Evolutionary conservation across 2,113 vertebrate genomes (phyloP), one percentile per base, ranked within the genome.

Genomic region (Eptesicus fuscus): DNA sequence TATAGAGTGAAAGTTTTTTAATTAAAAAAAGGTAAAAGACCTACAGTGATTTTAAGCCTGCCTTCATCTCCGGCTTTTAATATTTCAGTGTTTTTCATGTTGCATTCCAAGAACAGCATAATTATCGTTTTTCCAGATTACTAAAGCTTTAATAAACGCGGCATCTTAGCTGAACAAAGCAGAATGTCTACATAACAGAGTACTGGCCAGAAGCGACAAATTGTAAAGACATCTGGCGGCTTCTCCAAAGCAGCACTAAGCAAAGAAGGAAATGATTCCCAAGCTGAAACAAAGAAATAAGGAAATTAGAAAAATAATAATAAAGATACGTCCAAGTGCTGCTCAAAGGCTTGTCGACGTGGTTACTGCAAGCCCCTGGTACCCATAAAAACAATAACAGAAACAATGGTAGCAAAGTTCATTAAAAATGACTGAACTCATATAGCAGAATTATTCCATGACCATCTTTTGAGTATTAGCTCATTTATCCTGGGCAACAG

Each of bases 191-290:
- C 94, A 83, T 79, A 78, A 89, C 25, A 94, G 77, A 88, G 61
- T 63, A 90, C 0, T 28, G 71, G 76, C 76, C 84, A 93, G 93
- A 95, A 95, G 91, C 0, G 6, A 79, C 65, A 95, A 86, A 61
- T 5, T 82, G 20, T 59, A 95, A 37, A 90, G 76, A 88, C 82
- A 96, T 85, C 76, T 88, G 84, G 88, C 61, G 49, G 8, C 61
- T 95, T 95, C 56, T 79, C 37, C 69, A 93, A 94, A 94, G 91
- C 51, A 85, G 65, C 53, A 35, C 67, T 71, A 88, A 47, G 80
- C 77, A 86, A 95, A 93, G 77, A 65, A 95, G 93, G 61, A 91
- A 91, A 86, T 82, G 49, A 95, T 85, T 92, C 90, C 92, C 88
- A 82, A 76, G 91, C 20, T 74, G 70, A 93, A 83, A 76, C 82